These are phyloP conservation scores for Caradrina kadenii DNA, from an alignment of 2,888 invertebrate species.

Conservation along the genomic window DNA sequence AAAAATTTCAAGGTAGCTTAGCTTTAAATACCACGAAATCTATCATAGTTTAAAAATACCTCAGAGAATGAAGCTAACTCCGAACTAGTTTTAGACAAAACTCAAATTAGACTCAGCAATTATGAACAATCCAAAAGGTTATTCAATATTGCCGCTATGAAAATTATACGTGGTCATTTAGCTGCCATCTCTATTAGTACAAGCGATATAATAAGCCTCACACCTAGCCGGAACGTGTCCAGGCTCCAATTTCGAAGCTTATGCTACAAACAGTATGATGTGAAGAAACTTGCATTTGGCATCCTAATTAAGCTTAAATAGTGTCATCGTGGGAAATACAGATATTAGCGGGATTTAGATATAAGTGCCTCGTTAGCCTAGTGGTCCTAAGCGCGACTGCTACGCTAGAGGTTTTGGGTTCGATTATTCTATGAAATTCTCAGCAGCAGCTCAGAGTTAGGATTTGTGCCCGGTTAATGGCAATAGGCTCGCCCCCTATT, in stretches of 20 bases:
- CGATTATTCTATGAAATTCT: too few species aligned
- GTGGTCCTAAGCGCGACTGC: too few species aligned
- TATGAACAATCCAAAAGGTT: not conserved
- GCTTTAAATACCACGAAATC: not conserved
- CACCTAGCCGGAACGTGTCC: conserved; percentile 42
- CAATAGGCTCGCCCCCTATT: too few species aligned
- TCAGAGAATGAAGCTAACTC: not conserved
- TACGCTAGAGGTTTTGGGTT: too few species aligned
- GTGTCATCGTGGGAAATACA: not conserved
- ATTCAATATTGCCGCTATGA: conserved; percentile 1
- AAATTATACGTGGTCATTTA: conserved; percentile 9
- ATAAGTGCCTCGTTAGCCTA: too few species aligned
- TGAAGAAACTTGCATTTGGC: not conserved
- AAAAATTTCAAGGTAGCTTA: not conserved
- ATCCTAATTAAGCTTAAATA: conserved; percentile 6
- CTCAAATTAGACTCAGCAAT: conserved; percentile 1
- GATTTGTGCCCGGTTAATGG: too few species aligned
- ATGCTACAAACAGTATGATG: conserved; percentile 6
- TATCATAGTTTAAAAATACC: not conserved
- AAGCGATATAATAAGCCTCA: conserved; percentile 17
- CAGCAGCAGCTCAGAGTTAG: too few species aligned
- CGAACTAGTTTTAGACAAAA: not conserved
- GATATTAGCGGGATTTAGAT: not conserved
- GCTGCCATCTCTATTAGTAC: conserved; percentile 13
- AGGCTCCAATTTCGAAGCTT: conserved; percentile 33